These are phyloP conservation scores for Archivesica marissinica DNA, from an alignment of 1,140 invertebrate species.

Conservation along the genomic window DNA sequence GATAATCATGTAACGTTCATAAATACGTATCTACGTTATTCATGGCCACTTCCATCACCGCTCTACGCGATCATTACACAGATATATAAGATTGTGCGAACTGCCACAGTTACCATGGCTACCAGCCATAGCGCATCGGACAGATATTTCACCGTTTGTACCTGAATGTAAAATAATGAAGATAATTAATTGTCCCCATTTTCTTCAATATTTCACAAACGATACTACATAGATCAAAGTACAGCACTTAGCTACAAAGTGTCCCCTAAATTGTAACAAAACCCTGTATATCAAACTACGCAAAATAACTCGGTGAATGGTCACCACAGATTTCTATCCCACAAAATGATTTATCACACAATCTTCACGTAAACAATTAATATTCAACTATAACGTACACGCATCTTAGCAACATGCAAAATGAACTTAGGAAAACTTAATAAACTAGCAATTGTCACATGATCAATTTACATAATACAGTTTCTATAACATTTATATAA, in stretches of 20 bases:
- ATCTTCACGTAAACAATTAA: neutral
- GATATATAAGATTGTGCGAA: no score
- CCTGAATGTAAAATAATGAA: neutral
- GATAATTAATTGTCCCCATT: neutral
- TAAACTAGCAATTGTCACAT: neutral
- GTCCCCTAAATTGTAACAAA: slow-evolving; percentile 3
- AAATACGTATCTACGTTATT: no score
- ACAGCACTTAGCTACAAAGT: neutral
- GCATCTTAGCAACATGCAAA: neutral
- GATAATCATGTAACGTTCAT: no score
- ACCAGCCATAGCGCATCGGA: no score
- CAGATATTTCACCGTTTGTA: no score
- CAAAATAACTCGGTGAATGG: neutral
- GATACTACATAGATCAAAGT: neutral
- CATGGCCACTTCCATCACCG: no score
- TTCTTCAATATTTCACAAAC: slow-evolving; percentile 10
- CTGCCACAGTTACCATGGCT: no score
- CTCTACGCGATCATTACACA: no score
- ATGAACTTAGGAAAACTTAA: neutral
- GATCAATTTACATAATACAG: neutral
- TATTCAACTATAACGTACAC: neutral
- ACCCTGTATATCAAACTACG: neutral
- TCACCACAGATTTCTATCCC: neutral
- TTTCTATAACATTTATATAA: neutral
- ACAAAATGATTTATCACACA: neutral